Evolutionary conservation across 2,113 vertebrate genomes (phyloP), one percentile per base, ranked within the genome.

Genomic region (Excalfactoria chinensis): DNA sequence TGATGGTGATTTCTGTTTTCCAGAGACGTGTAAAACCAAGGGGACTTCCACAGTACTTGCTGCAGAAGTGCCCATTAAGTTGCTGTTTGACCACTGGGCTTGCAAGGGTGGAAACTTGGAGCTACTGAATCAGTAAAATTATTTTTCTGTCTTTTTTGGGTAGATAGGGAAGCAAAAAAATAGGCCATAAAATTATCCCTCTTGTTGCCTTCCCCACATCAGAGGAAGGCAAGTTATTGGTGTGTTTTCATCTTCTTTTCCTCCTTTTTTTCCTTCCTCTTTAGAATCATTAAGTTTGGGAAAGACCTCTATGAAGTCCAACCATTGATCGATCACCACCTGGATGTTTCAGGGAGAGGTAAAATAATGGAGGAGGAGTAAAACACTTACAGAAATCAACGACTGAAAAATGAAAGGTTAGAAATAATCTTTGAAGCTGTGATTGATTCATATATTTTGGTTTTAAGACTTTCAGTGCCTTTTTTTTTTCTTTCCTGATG

Each of bases 321-420:
- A 28, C 26, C 51, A 53, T 9, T 14, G 26, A 28, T 53, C 51
- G 14, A 26, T 53, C 51, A 17, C 51, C 51, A 17, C 51, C 13
- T 79, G 83, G n/a, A 20, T 62, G 5, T 51, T 63, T 13, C 20
- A 83, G 58, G 22, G 28, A 59, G 56, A 59, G 7, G 14, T 22
- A 63, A 91, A 88, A 82, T 48, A 4, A 34, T 28, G 73, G 43
- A 79, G 25, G 55, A 83, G 30, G 44, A 86, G n/a, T 17, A 73
- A 80, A 84, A n/a, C 3, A 53, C 9, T 4, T 26, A 43, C 8
- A 49, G n/a, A 70, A 91, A 69, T 5, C 58, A 68, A 48, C 3
- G 1, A 44, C 34, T 63, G 28, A 28, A 66, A 71, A 72, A 66
- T 3, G 2, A 32, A 46, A 85, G 21, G 2, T 7, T 34, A 62